Evolutionary conservation across 2,113 vertebrate genomes (phyloP).

Genomic region (Anhinga anhinga): DNA sequence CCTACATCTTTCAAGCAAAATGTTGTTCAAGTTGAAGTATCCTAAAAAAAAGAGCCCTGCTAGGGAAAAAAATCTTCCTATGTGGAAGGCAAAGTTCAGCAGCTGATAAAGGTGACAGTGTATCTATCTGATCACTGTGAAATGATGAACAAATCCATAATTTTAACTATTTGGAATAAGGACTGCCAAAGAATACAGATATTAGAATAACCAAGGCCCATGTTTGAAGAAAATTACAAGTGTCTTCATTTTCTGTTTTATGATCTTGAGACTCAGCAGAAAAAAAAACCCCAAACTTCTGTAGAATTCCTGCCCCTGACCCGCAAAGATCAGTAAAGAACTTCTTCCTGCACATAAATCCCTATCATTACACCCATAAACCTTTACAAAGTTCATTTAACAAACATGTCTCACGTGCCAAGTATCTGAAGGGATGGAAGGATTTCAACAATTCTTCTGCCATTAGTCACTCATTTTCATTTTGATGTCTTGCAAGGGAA

Average conservation of each 20-base stretch:
- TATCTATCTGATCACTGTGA: background rate
- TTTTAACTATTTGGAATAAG: background rate
- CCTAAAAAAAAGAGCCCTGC: background rate
- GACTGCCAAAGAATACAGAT: background rate
- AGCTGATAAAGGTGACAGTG: background rate
- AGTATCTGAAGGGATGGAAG: background rate
- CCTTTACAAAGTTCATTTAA: background rate
- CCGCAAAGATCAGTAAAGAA: background rate
- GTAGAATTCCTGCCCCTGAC: background rate
- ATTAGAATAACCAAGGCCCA: background rate
- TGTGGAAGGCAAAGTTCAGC: background rate
- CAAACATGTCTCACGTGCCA: background rate
- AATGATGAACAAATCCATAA: background rate
- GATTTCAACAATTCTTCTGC: background rate
- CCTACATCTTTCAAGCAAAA: background rate
- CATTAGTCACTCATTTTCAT: background rate
- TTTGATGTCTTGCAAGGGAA: background rate
- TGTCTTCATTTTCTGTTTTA: background rate
- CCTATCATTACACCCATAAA: background rate
- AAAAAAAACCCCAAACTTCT: background rate
- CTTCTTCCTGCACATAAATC: background rate
- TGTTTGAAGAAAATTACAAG: background rate
- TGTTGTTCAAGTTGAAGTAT: background rate
- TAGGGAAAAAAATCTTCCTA: background rate
- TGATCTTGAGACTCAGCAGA: background rate